phyloP scores from a whole-genome alignment of 1,140 invertebrate species.

The Tetraneura akinire region DNA sequence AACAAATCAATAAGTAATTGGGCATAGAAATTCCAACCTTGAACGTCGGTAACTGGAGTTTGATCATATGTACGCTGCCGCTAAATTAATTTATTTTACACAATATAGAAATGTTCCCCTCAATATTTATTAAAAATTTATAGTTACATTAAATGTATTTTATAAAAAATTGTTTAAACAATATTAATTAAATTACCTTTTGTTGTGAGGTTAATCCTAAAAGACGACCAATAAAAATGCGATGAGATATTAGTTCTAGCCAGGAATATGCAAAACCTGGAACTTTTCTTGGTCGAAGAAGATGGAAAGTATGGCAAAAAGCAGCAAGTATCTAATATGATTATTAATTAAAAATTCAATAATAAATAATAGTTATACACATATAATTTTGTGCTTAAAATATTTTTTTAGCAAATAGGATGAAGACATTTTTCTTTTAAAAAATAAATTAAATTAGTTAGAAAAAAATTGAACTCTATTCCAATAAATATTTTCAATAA shows the following conservation, averaged over 20 bases:
- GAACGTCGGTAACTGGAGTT: conserved; percentile 51
- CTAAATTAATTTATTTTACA: conserved; percentile 28
- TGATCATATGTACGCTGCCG: conserved; percentile 38
- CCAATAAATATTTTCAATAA: no score
- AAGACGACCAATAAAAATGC: conserved; percentile 93
- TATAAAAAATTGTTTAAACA: no score
- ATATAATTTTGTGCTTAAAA: no score
- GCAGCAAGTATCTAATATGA: conserved; percentile 73
- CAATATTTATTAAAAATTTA: conserved; percentile 43
- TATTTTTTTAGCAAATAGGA: no score
- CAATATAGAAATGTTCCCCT: conserved; percentile 8
- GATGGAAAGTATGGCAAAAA: conserved; percentile 89
- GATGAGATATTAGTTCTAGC: conserved; percentile 95
- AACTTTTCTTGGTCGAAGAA: conserved; percentile 88
- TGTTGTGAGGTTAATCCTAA: conserved; percentile 77
- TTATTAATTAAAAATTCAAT: background rate
- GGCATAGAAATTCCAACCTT: conserved; percentile 82
- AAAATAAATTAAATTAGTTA: conserved; percentile 53
- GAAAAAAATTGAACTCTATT: no score
- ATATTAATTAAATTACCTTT: conserved; percentile 60
- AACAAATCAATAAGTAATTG: conserved; percentile 94
- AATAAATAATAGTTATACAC: no score
- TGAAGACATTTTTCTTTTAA: no score
- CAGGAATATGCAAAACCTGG: conserved; percentile 98
- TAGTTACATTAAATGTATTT: conserved; percentile 30